Evolutionary conservation across 64 coral and sea anemone species (phyloP), one percentile per base, ranked within the genome.

Genomic region (Pocillopora verrucosa): DNA sequence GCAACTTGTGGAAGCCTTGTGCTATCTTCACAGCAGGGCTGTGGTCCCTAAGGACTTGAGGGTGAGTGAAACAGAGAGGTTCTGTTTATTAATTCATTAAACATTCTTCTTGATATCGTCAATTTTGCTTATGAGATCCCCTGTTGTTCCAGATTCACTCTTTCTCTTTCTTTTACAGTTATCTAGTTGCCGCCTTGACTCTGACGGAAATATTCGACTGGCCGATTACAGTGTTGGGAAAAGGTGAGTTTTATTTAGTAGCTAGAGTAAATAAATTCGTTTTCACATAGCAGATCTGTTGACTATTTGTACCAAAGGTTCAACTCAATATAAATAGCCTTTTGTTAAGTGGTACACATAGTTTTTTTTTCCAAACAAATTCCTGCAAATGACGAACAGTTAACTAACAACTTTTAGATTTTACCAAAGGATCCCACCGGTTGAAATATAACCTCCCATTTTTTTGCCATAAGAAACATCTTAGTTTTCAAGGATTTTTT

Each of bases 21-120:
- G 90, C 73, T 99, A 99, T 80, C 86, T 99, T 26, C 97, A 99
- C 75, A 91, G 93, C n/a, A 99, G 95, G 45, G 92, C 91, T 62
- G 91, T 99, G 4, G 97, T 99, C 11, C 97, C 95, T 60, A 99
- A 99, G 77, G 91, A 95, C 59, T 75, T 99, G 61, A 99, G 93
- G 94, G 97, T 99, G n/a, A 58, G 87, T 72, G 41, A 45, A 45
- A 3, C 41, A 3, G 41, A 45, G 41, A 45, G 41, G 6, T 45
- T 2, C 41, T 45, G 41, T 2, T 45, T 45, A 45, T 45, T 45
- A 45, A 45, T 45, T 45, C 41, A 45, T 45, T 2, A 45, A 2
- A 45, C 41, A 45, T 45, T 45, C 41, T 17, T 26, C 5, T 83
- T 2, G 34, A 20, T 13, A 15, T 35, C 59, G 25, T n/a, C 5